Percentiles rank a stretch among this genome's conserved stretches.
These are phyloP conservation scores for Spodoptera litura DNA, from an alignment of 1,140 invertebrate genomes.

Conservation along the genomic window DNA sequence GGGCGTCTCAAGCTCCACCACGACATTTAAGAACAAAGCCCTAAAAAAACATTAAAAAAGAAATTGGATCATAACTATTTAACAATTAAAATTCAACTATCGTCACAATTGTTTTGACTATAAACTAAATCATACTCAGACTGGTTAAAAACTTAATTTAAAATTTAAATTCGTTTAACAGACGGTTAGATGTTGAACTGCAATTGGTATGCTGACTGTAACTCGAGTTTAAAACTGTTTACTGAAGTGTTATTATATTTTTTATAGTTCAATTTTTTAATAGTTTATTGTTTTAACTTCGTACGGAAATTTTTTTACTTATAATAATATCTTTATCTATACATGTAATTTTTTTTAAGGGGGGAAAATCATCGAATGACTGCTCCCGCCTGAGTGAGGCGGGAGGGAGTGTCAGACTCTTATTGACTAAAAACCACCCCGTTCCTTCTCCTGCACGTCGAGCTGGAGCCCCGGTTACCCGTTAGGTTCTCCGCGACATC, in stretches of 20 bases:
- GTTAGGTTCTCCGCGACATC: no score
- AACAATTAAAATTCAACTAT: background rate
- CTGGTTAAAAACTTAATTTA: background rate
- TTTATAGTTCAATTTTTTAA: constrained; percentile 16
- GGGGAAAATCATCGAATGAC: no score
- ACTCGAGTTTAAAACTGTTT: background rate
- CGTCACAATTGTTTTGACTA: background rate
- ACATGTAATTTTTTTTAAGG: no score
- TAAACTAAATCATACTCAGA: background rate
- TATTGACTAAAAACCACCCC: no score
- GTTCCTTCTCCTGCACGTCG: no score
- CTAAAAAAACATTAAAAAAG: background rate
- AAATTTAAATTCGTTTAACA: background rate
- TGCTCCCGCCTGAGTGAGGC: no score
- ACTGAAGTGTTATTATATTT: background rate
- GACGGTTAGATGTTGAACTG: background rate
- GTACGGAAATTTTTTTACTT: background rate
- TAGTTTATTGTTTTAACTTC: constrained; percentile 19
- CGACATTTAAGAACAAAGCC: no score
- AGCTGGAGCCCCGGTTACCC: no score
- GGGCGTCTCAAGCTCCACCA: no score
- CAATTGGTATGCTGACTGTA: constrained; percentile 5
- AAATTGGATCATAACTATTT: background rate
- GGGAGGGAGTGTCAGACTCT: no score
- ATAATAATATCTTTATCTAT: no score